Percentiles rank a stretch among this genome's conserved stretches.
Evolutionary conservation across 2,888 invertebrate genomes (phyloP).

Genomic region (Lithophane ornitopus): DNA sequence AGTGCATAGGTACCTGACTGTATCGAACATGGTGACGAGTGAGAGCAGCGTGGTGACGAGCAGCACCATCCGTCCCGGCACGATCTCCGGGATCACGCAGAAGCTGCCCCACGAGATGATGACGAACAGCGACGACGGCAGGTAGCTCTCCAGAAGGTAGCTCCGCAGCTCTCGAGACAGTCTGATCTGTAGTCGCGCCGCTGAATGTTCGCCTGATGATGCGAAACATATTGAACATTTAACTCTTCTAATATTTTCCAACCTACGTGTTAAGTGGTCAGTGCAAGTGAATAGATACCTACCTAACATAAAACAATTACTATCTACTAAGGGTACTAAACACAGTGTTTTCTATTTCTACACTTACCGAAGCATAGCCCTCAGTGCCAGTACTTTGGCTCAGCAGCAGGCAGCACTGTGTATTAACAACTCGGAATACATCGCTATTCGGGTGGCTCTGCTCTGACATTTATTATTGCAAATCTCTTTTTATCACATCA

Average conservation of each 20-base stretch:
- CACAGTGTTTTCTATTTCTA: conserved; percentile 44
- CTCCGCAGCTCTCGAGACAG: conserved; percentile 91
- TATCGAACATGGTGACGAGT: conserved; percentile 92
- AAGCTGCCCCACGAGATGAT: conserved; percentile 93
- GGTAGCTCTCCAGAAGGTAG: conserved; percentile 91
- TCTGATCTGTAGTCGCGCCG: conserved; percentile 91
- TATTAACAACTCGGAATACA: conserved; percentile 20
- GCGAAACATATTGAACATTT: conserved; percentile 31
- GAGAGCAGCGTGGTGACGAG: conserved; percentile 92
- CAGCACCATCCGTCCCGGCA: conserved; percentile 92
- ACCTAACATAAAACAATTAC: conserved; percentile 54
- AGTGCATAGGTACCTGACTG: conserved; percentile 88
- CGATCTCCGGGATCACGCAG: conserved; percentile 92
- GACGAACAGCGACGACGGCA: conserved; percentile 92
- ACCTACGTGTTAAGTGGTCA: conserved; percentile 42
- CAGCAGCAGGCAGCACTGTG: conserved; percentile 19
- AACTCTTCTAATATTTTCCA: conserved; percentile 8
- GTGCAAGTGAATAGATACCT: conserved; percentile 53
- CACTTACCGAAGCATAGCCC: conserved; percentile 41
- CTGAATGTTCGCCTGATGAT: conserved; percentile 90
- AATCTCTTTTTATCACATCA: conserved; percentile 23
- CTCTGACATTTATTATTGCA: conserved; percentile 34
- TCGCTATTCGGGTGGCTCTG: conserved; percentile 24
- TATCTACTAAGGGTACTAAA: conserved; percentile 38
- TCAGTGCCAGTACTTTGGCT: conserved; percentile 21